A percentile compares a stretch with the other conserved stretches of the same genome.
Evolutionary conservation across 2,888 invertebrate species (phyloP).

Genomic region (Drosophila lacicola): DNA sequence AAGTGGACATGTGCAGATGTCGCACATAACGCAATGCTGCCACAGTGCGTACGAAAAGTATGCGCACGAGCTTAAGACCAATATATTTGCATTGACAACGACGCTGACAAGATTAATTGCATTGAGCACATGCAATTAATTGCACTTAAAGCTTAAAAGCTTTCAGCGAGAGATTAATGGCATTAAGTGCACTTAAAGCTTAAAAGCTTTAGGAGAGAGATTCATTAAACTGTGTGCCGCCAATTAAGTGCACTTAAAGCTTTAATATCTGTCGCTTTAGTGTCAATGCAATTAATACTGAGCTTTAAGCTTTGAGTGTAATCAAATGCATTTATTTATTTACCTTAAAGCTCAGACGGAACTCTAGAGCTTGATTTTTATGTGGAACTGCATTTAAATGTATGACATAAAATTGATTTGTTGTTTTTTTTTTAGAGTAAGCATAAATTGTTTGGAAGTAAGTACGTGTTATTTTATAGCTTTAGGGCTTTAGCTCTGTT

Average conservation of each 20-base stretch:
- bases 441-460: no score
- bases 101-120: not conserved
- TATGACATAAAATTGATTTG: no score
- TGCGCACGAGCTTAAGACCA: not conserved
- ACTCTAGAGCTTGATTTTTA: no score
- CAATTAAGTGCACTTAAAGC: no score
- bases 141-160: not conserved
- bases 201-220: no score
- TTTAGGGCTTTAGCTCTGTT: no score
- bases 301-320: slow-evolving; percentile 7
- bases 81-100: not conserved
- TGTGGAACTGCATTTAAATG: no score
- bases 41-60: slow-evolving; percentile 42
- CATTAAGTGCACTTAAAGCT: slow-evolving; percentile 2
- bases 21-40: not conserved
- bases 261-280: not conserved
- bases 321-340: slow-evolving; percentile 7
- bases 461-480: no score
- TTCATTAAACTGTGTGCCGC: no score
- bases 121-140: slow-evolving; percentile 10
- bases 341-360: not conserved
- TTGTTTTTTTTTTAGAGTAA: no score
- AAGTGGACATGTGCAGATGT: slow-evolving; percentile 5
- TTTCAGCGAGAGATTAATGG: not conserved
- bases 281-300: not conserved